Evolutionary conservation across 2,888 invertebrate species (phyloP), one percentile per base, ranked within the genome.

Genomic region (Leptothorax acervorum): DNA sequence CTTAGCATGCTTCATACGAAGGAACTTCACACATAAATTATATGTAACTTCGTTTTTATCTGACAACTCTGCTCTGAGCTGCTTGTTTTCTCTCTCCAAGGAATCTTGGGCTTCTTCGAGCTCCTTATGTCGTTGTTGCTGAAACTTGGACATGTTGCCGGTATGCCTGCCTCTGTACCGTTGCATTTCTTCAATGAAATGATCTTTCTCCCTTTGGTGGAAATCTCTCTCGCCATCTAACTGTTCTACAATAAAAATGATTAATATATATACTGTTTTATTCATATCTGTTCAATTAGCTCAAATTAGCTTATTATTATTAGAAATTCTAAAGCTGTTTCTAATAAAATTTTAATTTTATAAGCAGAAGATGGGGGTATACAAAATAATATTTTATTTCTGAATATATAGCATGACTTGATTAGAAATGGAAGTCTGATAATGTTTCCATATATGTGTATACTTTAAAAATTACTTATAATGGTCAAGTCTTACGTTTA

Each of bases 141-240:
- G 89, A 48, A 88, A 78, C 55, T 87, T 91, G 9, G 90, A 87
- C 18, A 84, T 35, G n/a, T 83, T 84, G 9, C 81, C 79, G 6
- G 51, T 73, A 42, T 68, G 86, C 18, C 92, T 92, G 88, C 93
- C 93, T 83, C 95, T 94, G 79, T 90, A 94, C 82, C 93, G 94
- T 88, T 94, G 95, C 94, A 95, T 95, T 92, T 96, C 96, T 70
- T 95, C 94, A 83, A 95, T 95, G 83, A 96, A 95, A 83, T 95
- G 94, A 87, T 96, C 95, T 89, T 96, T 96, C 91, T 96, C 96
- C 90, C 95, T 95, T 86, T 95, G 95, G 92, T 96, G 96, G 90
- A 95, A 96, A 84, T 95, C 95, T 91, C 96, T 95, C 93, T 96
- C 96, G 87, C 96, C 95, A 85, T 95, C 95, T 86, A 96, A 92